phyloP scores from a whole-genome alignment of 2,113 vertebrate genomes.

The Corythoichthys intestinalis region DNA sequence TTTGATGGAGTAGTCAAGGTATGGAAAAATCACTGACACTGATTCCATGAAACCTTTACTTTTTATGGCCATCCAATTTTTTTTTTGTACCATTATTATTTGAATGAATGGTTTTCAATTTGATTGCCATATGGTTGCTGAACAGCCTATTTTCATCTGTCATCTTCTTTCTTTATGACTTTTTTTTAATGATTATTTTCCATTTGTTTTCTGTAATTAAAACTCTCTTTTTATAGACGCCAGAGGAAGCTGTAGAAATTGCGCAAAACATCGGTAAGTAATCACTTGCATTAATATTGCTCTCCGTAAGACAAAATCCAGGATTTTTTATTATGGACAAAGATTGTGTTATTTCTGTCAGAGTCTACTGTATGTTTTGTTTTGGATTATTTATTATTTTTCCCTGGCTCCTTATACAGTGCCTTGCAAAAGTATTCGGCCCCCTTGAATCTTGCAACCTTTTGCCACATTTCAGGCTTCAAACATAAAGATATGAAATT shows the following conservation, averaged over 20 bases:
- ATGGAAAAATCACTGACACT: not conserved
- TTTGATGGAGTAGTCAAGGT: conserved; percentile 98
- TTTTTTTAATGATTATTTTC: not conserved
- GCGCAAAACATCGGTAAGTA: conserved; percentile 90
- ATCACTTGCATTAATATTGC: not conserved
- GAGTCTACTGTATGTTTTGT: no score
- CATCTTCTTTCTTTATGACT: not conserved
- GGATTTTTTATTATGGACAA: not conserved
- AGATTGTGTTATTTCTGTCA: no score
- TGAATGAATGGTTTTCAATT: not conserved
- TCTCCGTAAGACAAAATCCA: not conserved
- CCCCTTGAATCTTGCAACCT: no score
- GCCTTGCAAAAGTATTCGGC: no score
- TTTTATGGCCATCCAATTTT: no score
- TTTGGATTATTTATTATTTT: no score
- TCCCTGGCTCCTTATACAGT: no score
- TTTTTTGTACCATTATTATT: not conserved
- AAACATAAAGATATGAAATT: no score
- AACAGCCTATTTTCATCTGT: no score
- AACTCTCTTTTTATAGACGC: conserved; percentile 81
- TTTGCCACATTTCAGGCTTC: no score
- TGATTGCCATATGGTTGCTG: not conserved
- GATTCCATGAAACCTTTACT: not conserved
- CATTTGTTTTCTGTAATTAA: conserved; percentile 9
- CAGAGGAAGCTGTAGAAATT: conserved; percentile 93